Base-by-base conservation (phyloP, 2,888 invertebrate genomes). In the Pristionchus entomophagus region DNA sequence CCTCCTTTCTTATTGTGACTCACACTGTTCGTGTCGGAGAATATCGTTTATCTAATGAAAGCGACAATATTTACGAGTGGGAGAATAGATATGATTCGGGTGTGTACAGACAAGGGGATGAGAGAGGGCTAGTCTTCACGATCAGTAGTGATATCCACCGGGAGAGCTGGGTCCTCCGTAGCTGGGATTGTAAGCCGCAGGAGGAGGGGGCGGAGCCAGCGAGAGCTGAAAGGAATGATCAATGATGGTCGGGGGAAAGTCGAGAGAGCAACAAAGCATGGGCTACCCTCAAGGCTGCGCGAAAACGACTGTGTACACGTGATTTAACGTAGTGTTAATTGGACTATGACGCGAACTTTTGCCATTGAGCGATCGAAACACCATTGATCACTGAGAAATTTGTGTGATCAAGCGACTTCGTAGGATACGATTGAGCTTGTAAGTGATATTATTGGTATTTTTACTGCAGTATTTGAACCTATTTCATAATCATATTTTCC, bases 121-220 rank as follows among this genome's bases (percentile, higher is more conserved):
- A 45, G 38, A 10, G 77, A 26, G 77, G 77, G n/a, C 12, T 45
- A 45, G 41, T 45, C 69, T 38, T 5, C 38, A 22, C 26, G 32
- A 32, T 83, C 56, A 85, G 85, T 85, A 85, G 51, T 59, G 85
- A 53, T 85, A 85, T 51, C 85, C 85, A 53, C 85, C 85, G 41
- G 85, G 85, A 53, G 85, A 85, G n/a, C 26, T n/a, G n/a, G n/a
- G n/a, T n/a, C n/a, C n/a, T n/a, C n/a, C 53, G 77, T 85, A 85
- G 73, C 73, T 35, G 26, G 51, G 26, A 17, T 38, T 56, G 56
- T 77, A 73, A n/a, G 65, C 84, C 32, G 73, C 56, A 26, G 69
- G 69, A 12, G 73, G 73, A 38, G 45, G 41, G n/a, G 73, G 85
- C 32, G 85, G 53, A 41, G 77, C 85, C 19, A 82, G 82, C 35